Evolutionary conservation across 2,113 vertebrate species (phyloP), one percentile per base, ranked within the genome.

Genomic region (Octodon degus): DNA sequence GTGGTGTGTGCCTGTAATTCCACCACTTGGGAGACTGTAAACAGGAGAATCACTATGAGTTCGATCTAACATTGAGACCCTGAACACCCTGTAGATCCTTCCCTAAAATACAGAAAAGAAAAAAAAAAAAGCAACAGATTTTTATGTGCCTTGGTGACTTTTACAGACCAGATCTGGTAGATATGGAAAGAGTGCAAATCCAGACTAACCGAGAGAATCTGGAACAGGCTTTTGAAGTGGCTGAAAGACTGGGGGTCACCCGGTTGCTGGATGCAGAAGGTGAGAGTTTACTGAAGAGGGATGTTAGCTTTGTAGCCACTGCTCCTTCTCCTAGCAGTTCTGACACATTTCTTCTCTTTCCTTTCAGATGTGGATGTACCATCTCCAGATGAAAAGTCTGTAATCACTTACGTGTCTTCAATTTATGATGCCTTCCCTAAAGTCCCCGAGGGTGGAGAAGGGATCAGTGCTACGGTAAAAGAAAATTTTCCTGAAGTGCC

Each of bases 371-470:
- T 99, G 88, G 99, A 99, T 6, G 99, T 99, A 40, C 98, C 99
- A 25, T 99, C 99, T 91, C 99, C 99, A 0, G 99, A 99, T 90
- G 99, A 99, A 98, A 99, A 99, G 98, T 99, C 99, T 0, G 99
- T 99, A 96, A 99, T 99, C 98, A 99, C 99, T 85, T 99, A 99
- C 0, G 99, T 99, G 97, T 99, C 99, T 97, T 99, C 99, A 47
- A 99, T 99, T 98, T 99, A 99, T 2, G 99, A 99, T 98, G 99
- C 99, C 98, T 99, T 99, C 98, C 99, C 99, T 88, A 99, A 99
- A 98, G 99, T 99, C 98, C 99, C 99, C 0, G 99, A 99, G 97
- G 99, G 99, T 97, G 99, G 99, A 98, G 99, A 99, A 95, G 99
- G 99, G 97, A 99, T 99, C 98, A 98, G 98, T 2, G 99, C 99